A percentile compares a stretch with the other conserved stretches of the same genome.
phyloP scores from a whole-genome alignment of 2,113 vertebrate species.

The Salminus brasiliensis region DNA sequence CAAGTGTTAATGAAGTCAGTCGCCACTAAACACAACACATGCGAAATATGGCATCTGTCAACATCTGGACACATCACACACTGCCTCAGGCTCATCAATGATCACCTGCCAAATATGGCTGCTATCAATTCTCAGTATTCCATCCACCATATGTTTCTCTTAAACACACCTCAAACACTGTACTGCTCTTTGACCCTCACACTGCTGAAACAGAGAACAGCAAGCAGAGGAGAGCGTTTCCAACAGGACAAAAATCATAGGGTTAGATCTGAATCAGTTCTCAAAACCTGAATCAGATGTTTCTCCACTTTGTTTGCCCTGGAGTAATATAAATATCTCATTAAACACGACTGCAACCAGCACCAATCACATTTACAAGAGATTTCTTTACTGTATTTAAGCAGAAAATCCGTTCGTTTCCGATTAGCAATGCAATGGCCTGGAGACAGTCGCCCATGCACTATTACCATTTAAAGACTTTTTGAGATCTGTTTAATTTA shows the following conservation, averaged over 20 bases:
- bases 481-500: neutral
- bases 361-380: constrained; percentile 7
- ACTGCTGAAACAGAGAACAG: neutral
- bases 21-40: neutral
- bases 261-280: neutral
- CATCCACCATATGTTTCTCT: neutral
- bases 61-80: neutral
- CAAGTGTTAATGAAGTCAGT: neutral
- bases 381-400: neutral
- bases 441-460: neutral
- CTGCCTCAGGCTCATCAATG: neutral
- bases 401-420: neutral
- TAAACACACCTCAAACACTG: neutral
- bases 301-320: neutral
- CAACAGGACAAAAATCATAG: neutral
- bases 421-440: neutral
- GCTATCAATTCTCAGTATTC: neutral
- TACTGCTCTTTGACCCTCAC: neutral
- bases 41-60: neutral
- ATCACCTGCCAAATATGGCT: neutral
- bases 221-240: neutral
- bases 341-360: neutral
- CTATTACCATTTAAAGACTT: constrained; percentile 24
- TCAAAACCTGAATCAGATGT: neutral
- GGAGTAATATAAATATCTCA: neutral